Percentiles rank a stretch among this genome's conserved stretches.
Evolutionary conservation across 2,113 vertebrate species (phyloP).

Genomic region (Felis chaus): DNA sequence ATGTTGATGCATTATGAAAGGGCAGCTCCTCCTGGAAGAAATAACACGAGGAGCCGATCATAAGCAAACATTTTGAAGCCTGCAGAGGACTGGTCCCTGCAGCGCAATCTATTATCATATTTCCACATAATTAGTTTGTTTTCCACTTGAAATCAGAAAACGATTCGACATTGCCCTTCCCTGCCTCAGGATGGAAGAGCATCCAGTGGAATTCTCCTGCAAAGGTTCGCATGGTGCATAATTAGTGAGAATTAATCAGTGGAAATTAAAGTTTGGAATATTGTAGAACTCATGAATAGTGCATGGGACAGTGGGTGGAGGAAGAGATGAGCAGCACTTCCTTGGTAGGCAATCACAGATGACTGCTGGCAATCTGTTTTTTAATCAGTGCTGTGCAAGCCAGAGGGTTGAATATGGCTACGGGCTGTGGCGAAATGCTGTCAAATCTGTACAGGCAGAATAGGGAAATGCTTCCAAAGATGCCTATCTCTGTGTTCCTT

Average conservation of each 20-base stretch:
- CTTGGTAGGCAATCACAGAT: conserved; percentile 82
- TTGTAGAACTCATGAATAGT: conserved; percentile 92
- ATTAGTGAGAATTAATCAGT: conserved; percentile 90
- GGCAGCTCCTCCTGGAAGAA: conserved; percentile 98
- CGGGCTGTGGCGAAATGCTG: conserved; percentile 72
- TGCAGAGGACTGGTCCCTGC: conserved; percentile 90
- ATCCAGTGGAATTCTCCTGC: conserved; percentile 86
- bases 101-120: conserved; percentile 99
- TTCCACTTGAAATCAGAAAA: conserved; percentile 99
- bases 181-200: conserved; percentile 88
- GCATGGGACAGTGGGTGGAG: conserved; percentile 86
- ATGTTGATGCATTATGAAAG: conserved; percentile 98
- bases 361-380: conserved; percentile 86
- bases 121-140: conserved; percentile 99
- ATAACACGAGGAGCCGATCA: conserved; percentile 90
- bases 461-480: conserved; percentile 71
- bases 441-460: conserved; percentile 77
- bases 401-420: conserved; percentile 83
- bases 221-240: conserved; percentile 89
- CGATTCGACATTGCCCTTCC: conserved; percentile 93
- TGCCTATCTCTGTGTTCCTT: conserved; percentile 48
- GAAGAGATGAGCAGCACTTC: conserved; percentile 82
- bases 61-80: conserved; percentile 89
- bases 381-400: conserved; percentile 85
- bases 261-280: conserved; percentile 91